Conservation (phyloP, 1,140 invertebrate genomes). For the Aphelinus atriplicis region DNA sequence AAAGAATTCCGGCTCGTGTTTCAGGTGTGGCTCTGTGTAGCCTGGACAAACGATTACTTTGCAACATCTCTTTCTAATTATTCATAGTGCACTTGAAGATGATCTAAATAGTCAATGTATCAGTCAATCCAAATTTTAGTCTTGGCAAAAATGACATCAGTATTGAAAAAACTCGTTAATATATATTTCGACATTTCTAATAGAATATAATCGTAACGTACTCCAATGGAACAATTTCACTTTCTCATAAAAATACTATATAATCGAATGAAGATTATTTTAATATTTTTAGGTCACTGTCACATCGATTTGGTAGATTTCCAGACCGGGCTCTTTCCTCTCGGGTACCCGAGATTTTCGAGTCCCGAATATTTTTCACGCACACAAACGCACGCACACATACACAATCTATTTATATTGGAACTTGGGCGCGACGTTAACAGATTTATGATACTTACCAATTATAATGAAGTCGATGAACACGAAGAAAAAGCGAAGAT, state of each 20-base stretch:
- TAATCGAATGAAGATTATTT: too few species aligned
- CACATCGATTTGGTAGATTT: too few species aligned
- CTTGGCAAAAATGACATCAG: background rate
- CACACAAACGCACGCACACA: too few species aligned
- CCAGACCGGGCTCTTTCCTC: background rate
- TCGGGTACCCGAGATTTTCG: background rate
- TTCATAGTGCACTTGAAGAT: too few species aligned
- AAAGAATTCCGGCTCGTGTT: constrained; percentile 76
- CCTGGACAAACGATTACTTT: constrained; percentile 40
- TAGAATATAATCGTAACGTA: too few species aligned
- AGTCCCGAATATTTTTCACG: background rate
- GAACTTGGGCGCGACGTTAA: background rate
- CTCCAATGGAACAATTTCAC: too few species aligned
- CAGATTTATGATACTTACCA: constrained; percentile 46
- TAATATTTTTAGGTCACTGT: too few species aligned
- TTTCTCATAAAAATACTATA: too few species aligned
- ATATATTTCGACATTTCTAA: too few species aligned
- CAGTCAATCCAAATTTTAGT: background rate
- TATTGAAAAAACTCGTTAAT: too few species aligned
- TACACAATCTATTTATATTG: background rate
- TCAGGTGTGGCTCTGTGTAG: constrained; percentile 52
- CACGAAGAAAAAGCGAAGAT: constrained; percentile 46
- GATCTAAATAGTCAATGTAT: constrained; percentile 1
- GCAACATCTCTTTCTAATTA: background rate
- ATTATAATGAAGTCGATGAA: constrained; percentile 44